Evolutionary conservation across 2,888 invertebrate genomes (phyloP), one percentile per base, ranked within the genome.

Genomic region (Apamea anceps): DNA sequence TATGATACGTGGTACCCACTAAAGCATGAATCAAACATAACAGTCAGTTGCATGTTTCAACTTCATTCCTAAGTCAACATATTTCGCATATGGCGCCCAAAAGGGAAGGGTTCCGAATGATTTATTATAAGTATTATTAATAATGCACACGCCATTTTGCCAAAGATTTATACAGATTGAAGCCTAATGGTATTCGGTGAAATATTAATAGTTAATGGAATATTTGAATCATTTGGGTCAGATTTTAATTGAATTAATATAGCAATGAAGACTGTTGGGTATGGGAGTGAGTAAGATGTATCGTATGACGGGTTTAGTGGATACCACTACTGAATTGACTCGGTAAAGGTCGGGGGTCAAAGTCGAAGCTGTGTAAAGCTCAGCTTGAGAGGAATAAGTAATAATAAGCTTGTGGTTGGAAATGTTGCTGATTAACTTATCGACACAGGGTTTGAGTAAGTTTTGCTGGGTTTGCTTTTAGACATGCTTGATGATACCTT

Each of bases 171-270:
- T 86, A 76, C 68, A 72, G 75, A 83, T 72, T 72, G 75, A 71
- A 68, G 77, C 80, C 75, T 89, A 91, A 90, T 89, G 87, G 85
- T 88, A 84, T 89, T 89, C 88, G 87, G 87, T 86, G 88, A 91
- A 89, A 89, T 88, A 89, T 91, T 87, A 90, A 90, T 83, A 86
- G 80, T 88, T 88, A 91, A 91, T 91, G 90, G 88, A 90, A 88
- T 87, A 89, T 85, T 88, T 80, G 85, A 80, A 79, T 79, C 66
- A 82, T 86, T 81, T 77, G 45, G 71, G 82, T 82, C 81, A 81
- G 75, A 37, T 81, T 87, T 88, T 90, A 87, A 90, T 90, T 87
- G 76, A 89, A 82, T 84, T 86, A 84, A 75, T 72, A 84, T 75
- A 72, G 82, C 80, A 72, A 57, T 82, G 77, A 76, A 75, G 78